Evolutionary conservation across 2,113 vertebrate genomes (phyloP), one percentile per base, ranked within the genome.

Genomic region (Psophia crepitans): DNA sequence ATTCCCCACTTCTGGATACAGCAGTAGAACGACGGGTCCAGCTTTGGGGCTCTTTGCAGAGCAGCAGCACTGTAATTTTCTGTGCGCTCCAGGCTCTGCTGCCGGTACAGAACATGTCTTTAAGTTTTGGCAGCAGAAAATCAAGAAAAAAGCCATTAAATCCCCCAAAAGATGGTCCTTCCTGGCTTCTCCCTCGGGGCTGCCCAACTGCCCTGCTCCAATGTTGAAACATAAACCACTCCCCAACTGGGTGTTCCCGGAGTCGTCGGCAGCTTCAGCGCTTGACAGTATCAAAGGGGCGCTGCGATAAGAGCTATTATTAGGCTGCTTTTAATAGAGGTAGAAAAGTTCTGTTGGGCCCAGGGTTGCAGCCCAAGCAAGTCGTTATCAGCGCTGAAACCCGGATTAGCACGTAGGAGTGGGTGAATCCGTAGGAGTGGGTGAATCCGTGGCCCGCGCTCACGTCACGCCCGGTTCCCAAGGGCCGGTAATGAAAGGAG

Each of bases 181-280:
- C 23, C 39, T 49, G 39, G 30, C 28, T 60, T 41, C 51, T 78
- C 53, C 76, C 37, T 26, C 1, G 0, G 39, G 30, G 44, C 68
- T 75, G 39, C 57, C 8, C 44, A 48, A 27, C n/a, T 65, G 19
- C 39, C 35, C 30, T 32, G 18, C 37, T 64, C 69, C n/a, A 26
- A 8, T 32, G 54, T 22, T 19, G 15, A 56, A 43, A 71, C 8
- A 48, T n/a, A n/a, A 75, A 60, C 49, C n/a, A 3, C 39, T 93
- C 71, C 53, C 54, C n/a, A 39, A 1, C 23, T 58, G 56, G 44
- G 51, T n/a, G 44, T 75, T 90, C 57, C 73, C 68, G 32, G 41
- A 21, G 27, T 46, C 10, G 0, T 44, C 5, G 0, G 73, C 39
- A 16, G 65, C 63, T 51, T 80, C 41, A 20, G 39, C 2, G 0